Evolutionary conservation across 1,140 invertebrate species (phyloP).

Genomic region (Melanaphis sacchari): DNA sequence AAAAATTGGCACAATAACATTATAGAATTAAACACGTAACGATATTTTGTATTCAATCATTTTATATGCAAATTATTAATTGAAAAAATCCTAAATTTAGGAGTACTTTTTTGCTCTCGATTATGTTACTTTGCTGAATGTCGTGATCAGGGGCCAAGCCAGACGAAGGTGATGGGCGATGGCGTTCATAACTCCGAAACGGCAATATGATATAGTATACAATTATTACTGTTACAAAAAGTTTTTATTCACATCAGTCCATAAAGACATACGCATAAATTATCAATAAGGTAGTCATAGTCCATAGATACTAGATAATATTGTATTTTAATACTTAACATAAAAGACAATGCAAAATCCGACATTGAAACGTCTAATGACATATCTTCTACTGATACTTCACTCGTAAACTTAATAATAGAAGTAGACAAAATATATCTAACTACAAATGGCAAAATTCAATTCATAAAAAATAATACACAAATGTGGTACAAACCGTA

Average conservation of each 20-base stretch:
- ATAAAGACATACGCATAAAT: not conserved
- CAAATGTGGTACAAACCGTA: not conserved
- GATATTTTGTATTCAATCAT: too few species aligned
- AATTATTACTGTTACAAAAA: not conserved
- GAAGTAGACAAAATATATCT: not conserved
- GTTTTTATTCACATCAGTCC: not conserved
- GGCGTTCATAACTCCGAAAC: too few species aligned
- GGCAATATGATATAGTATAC: not conserved
- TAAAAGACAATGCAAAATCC: not conserved
- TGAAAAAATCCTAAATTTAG: too few species aligned
- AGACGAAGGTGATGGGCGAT: too few species aligned
- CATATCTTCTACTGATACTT: not conserved
- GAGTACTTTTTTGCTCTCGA: not conserved
- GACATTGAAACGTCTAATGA: not conserved
- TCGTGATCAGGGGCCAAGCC: not conserved
- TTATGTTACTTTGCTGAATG: not conserved
- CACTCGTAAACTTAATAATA: not conserved
- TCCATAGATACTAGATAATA: not conserved
- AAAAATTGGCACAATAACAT: too few species aligned
- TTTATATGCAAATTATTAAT: too few species aligned
- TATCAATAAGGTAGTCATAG: not conserved
- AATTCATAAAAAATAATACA: not conserved
- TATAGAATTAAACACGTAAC: too few species aligned
- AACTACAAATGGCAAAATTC: too few species aligned
- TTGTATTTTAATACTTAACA: not conserved